Base-by-base conservation (phyloP, 2,113 vertebrate genomes). In the Gnathonemus longibarbis region DNA sequence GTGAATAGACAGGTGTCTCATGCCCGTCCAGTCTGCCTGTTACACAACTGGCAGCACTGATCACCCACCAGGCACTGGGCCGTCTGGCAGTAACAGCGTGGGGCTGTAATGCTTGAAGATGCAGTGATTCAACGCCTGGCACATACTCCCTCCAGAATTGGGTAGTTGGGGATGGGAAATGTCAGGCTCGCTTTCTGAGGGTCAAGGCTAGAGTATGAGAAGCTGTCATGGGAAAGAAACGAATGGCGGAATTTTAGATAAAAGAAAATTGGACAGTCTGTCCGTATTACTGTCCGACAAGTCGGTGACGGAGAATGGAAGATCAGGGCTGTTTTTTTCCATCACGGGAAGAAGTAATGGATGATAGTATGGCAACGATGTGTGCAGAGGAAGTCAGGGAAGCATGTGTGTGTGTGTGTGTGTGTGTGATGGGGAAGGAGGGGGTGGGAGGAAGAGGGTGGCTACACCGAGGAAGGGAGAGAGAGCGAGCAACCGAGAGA, bases 291-390 rank as follows among this genome's bases (percentile, higher is more conserved):
- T 80, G 74, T 39, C 4, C 74, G 11, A 13, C 1, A 83, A 83
- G 5, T 77, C 48, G 42, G 58, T n/a, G 56, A 62, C 0, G 6
- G 21, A 85, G 52, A 21, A 74, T 48, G 84, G 53, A 45, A 48
- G 52, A 58, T n/a, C 39, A 89, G 15, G 13, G 48, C 19, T 58
- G 85, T 88, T 42, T 19, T 85, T n/a, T 52, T 35, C n/a, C 35
- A 49, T 49, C 35, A 39, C 3, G 31, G 66, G 31, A 49, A 42
- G 24, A 83, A 66, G 90, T 92, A 90, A 92, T 91, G 92, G 92
- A 90, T 88, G 93, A 92, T 90, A 92, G 93, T 21, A 84, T 89
- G 58, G 45, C 15, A 89, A 13, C 0, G 92, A 94, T 90, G 92
- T 88, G 92, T 92, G 89, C 84, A 85, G 90, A 2, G 2, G 91